Evolutionary conservation across 37 sponge, comb jelly and placozoan species (phyloP).

Genomic region (Mnemiopsis leidyi): DNA sequence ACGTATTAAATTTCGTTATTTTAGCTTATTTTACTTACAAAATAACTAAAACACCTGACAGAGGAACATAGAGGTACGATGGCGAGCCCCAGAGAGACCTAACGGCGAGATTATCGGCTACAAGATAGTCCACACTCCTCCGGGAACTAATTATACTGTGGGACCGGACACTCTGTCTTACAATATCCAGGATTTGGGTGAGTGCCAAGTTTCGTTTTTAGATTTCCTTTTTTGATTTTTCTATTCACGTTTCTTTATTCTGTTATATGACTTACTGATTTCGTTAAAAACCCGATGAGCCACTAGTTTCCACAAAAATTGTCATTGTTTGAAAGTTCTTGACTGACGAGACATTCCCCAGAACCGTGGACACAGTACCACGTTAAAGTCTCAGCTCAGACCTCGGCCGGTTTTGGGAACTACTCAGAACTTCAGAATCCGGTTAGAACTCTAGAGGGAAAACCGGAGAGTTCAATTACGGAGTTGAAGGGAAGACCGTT

Average conservation of each 20-base stretch:
- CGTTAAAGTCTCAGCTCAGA: conserved; percentile 38
- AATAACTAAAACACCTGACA: too few species aligned
- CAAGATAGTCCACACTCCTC: neutral
- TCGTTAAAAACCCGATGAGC: too few species aligned
- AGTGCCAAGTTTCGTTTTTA: too few species aligned
- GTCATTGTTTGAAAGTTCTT: too few species aligned
- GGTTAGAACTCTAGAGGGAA: neutral
- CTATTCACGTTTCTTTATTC: too few species aligned
- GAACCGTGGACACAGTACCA: conserved; percentile 28
- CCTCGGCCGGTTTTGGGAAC: conserved; percentile 43
- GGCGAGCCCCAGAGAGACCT: neutral
- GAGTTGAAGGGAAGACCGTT: conserved; percentile 12
- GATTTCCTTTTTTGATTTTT: too few species aligned
- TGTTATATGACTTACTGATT: too few species aligned
- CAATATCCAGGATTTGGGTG: neutral
- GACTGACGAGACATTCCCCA: too few species aligned
- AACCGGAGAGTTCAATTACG: conserved; percentile 9
- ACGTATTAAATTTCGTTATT: too few species aligned
- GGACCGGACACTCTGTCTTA: conserved; percentile 6
- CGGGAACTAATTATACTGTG: neutral
- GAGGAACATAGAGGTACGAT: conserved; percentile 9
- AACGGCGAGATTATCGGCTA: conserved; percentile 49
- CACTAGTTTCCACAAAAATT: too few species aligned
- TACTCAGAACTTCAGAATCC: conserved; percentile 6
- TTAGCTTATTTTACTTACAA: too few species aligned